These are phyloP conservation scores for Choreutis nemorana DNA, from an alignment of 2,888 invertebrate genomes.

Conservation along the genomic window DNA sequence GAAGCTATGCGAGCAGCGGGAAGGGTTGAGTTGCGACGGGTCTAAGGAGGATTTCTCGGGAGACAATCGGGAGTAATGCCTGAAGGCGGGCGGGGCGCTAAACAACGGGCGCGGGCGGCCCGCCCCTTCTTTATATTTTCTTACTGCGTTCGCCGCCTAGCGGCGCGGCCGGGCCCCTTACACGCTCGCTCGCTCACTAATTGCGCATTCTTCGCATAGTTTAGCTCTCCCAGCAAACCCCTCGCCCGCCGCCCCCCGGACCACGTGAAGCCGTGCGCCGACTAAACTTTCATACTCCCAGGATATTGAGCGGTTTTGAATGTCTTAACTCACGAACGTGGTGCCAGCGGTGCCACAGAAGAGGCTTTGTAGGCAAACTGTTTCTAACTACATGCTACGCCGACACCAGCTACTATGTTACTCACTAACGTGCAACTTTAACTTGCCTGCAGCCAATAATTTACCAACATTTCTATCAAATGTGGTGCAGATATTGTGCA, in stretches of 20 bases:
- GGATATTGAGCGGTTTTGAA: conserved; percentile 68
- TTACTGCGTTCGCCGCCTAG: conserved; percentile 68
- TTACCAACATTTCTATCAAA: too few species aligned
- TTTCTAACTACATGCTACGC: conserved; percentile 38
- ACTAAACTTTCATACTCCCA: conserved; percentile 64
- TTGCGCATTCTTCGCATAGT: conserved; percentile 98
- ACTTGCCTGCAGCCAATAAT: neutral
- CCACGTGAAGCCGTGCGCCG: conserved; percentile 65
- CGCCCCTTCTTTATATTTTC: conserved; percentile 77
- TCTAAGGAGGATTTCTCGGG: conserved; percentile 59
- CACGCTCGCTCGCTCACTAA: conserved; percentile 86
- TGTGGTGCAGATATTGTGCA: too few species aligned
- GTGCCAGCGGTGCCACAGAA: conserved; percentile 34
- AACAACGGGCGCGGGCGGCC: conserved; percentile 63
- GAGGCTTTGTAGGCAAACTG: conserved; percentile 51
- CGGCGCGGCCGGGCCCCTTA: conserved; percentile 69
- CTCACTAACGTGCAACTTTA: conserved; percentile 6
- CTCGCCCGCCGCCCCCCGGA: conserved; percentile 59
- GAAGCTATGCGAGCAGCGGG: conserved; percentile 55
- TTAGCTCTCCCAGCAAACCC: conserved; percentile 76
- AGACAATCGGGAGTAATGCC: conserved; percentile 67
- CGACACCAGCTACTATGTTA: conserved; percentile 19
- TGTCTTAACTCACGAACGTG: conserved; percentile 65
- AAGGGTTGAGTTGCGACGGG: conserved; percentile 61
- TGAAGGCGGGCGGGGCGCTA: conserved; percentile 64